Evolutionary conservation across 2,113 vertebrate species (phyloP).

Genomic region (Sitta europaea): DNA sequence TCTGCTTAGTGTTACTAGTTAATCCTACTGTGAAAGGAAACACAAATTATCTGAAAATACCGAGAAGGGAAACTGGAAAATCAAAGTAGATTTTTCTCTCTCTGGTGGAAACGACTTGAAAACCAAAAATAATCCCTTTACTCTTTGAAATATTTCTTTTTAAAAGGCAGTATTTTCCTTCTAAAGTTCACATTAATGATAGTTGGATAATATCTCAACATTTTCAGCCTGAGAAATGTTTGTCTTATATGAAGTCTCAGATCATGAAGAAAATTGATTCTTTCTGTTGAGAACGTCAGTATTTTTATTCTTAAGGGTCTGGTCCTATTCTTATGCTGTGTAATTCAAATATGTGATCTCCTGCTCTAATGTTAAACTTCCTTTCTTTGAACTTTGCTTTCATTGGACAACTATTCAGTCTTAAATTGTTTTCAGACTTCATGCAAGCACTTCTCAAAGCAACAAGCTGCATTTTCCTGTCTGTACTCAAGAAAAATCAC

Average conservation of each 20-base stretch:
- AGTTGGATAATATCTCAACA: background rate
- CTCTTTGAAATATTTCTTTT: background rate
- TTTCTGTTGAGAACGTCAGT: background rate
- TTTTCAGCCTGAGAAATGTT: background rate
- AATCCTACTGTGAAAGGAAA: background rate
- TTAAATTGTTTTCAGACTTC: background rate
- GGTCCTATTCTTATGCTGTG: accelerated
- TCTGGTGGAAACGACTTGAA: background rate
- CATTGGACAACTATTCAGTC: background rate
- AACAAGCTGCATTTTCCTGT: background rate
- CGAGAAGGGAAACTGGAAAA: background rate
- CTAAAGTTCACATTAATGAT: background rate
- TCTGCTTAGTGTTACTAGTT: background rate
- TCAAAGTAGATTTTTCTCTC: background rate
- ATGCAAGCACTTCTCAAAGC: background rate
- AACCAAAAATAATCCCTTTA: background rate
- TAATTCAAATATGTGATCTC: background rate
- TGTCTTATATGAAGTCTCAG: background rate
- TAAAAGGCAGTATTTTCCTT: background rate
- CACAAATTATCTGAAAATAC: background rate
- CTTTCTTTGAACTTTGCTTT: background rate
- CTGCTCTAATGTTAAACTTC: background rate
- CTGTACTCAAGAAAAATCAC: background rate
- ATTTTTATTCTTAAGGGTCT: background rate
- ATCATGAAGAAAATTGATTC: background rate